These are phyloP conservation scores for Vidua chalybeata DNA, from an alignment of 2,113 vertebrate species.

Conservation along the genomic window DNA sequence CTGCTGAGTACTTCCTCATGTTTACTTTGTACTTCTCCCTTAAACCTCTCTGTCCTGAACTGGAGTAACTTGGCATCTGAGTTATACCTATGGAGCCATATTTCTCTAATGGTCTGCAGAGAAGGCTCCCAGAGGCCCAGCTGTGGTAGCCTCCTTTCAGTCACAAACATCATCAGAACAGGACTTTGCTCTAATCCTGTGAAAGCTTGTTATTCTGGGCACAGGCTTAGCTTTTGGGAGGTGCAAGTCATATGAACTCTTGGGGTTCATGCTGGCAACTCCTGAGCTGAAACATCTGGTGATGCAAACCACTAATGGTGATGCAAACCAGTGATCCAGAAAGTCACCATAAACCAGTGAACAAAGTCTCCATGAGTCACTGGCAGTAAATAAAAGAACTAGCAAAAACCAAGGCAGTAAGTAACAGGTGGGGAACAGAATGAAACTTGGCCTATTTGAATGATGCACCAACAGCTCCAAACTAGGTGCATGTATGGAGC, in stretches of 20 bases:
- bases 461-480: background rate
- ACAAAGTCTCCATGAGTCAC: background rate
- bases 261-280: background rate
- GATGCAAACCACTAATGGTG: background rate
- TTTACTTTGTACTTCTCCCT: background rate
- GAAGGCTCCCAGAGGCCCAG: background rate
- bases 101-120: background rate
- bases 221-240: background rate
- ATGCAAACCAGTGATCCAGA: background rate
- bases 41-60: background rate
- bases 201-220: background rate
- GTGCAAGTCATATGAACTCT: fast-evolving
- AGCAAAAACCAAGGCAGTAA: background rate
- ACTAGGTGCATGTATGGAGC: background rate
- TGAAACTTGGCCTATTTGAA: background rate
- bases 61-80: background rate
- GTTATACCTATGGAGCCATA: background rate
- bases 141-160: background rate
- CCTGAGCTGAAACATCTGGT: background rate
- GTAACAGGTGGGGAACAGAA: background rate
- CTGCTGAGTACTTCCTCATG: background rate
- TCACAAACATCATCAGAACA: background rate
- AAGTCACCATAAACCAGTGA: background rate
- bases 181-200: background rate
- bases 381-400: background rate